Conservation (phyloP, 2,888 invertebrate genomes). For the Cosmia trapezina region DNA sequence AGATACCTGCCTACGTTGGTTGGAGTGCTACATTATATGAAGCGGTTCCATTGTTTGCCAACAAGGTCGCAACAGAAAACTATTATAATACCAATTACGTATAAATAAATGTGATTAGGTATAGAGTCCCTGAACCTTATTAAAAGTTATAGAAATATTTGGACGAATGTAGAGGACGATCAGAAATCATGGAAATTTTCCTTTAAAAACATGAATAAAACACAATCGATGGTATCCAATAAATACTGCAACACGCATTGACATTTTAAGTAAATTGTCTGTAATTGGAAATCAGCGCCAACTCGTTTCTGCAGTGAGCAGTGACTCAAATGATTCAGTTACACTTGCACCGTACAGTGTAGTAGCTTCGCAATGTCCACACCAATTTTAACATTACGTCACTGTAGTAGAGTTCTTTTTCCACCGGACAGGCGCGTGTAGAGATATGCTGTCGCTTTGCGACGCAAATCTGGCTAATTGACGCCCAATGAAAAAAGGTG, state of each 20-base stretch:
- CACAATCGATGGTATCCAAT: constrained; percentile 1
- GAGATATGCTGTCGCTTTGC: constrained; percentile 55
- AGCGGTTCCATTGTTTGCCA: constrained; percentile 55
- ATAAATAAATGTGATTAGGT: constrained; percentile 24
- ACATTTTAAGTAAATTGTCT: constrained; percentile 51
- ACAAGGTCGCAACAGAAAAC: constrained; percentile 56
- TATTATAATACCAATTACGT: constrained; percentile 43
- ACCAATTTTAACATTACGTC: constrained; percentile 37
- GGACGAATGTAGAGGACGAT: constrained; percentile 6
- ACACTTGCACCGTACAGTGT: constrained; percentile 65
- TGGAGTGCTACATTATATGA: constrained; percentile 39
- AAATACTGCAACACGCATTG: constrained; percentile 10
- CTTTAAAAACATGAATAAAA: background rate
- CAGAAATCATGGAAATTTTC: background rate
- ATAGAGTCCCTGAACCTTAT: constrained; percentile 15
- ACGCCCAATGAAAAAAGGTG: constrained; percentile 70
- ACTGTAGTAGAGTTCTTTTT: constrained; percentile 52
- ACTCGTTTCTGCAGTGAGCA: constrained; percentile 64
- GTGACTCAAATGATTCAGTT: constrained; percentile 66
- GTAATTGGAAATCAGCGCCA: constrained; percentile 69
- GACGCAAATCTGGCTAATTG: constrained; percentile 73
- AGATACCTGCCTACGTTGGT: constrained; percentile 20
- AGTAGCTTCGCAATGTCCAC: constrained; percentile 30
- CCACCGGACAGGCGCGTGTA: constrained; percentile 4
- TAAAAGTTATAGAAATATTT: constrained; percentile 24